Evolutionary conservation across 2,113 vertebrate genomes (phyloP), one percentile per base, ranked within the genome.

Genomic region (Ictidomys tridecemlineatus): DNA sequence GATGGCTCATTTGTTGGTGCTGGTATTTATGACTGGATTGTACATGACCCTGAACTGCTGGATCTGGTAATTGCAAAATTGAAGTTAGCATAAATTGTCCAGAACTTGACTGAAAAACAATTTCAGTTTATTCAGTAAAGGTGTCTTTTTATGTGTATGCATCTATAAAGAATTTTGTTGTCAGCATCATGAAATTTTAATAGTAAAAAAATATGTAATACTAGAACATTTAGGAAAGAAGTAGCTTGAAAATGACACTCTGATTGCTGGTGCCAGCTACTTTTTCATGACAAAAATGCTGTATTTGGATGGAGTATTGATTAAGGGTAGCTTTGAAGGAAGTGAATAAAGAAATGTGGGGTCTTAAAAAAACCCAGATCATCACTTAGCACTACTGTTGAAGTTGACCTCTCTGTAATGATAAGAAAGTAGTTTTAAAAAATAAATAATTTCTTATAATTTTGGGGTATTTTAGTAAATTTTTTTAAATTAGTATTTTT

Each of bases 111-210:
- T 80, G 20, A 92, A 93, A 89, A 91, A 73, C 74, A 42, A 87
- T 53, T 88, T 84, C 32, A 76, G 61, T 61, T 78, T 86, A n/a
- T 74, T 85, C 61, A 89, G 37, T 76, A 82, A 91, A 92, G 86
- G 65, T n/a, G 56, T 58, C 56, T 89, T 63, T 85, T 37, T 83
- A 13, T 37, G 24, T 65, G 17, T 82, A 22, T 76, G 16, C 65
- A 2, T n/a, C 8, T 74, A 9, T 82, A 65, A n/a, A 87, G 9
- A 14, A 76, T 70, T 93, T 89, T 92, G 45, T 61, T 94, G 86
- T 87, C 42, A 94, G 61, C 20, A 56, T 72, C 93, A 2, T 83
- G 24, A 97, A 48, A 78, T 74, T 84, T 45, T 80, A 89, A n/a
- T 70, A 67, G 7, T 74, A 80, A 80, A 56, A 39, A 74, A 79